Base-by-base conservation (phyloP, 2,797 vertebrate genomes). In the Neosilurus mollespiculum region DNA sequence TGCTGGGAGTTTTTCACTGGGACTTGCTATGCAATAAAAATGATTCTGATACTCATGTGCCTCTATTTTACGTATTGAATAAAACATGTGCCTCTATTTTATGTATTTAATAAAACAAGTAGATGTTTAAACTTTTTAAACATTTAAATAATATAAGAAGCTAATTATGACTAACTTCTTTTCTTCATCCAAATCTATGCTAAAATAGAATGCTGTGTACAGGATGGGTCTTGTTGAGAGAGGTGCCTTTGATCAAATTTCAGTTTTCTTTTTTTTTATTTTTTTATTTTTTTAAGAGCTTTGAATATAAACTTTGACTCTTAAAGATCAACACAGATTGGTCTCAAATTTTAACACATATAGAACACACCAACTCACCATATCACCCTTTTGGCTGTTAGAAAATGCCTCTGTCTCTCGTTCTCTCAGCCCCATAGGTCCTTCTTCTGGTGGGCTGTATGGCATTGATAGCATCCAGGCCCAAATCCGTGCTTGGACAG, bases 391-490 rank as follows among this genome's bases (percentile, higher is more conserved):
- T 51, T 73, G 73, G 53, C 89, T 93, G 66, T 82, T 62, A 3
- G 81, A 70, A 10, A 87, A 75, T 53, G 70, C 0, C 56, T 88
- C 87, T 51, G 59, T 78, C 16, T 85, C 85, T 4, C 80, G 86
- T 30, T 93, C 92, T 85, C 84, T 86, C 0, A 87, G 85, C 1
- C 86, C 83, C 73, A 89, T 89, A 0, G 85, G 86, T 76, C 90
- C 92, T 18, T 94, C 92, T 84, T 94, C 91, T 1, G 94, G 92
- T 2, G 92, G 91, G 53, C 90, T 92, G 86, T 95, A 93, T 0
- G 94, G 95, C 93, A 95, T 94, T 84, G 94, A 94, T 75, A 95
- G 93, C 93, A 95, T 93, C 95, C 95, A 95, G 85, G 94, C 95
- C 95, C 95, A 95, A 51, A 95, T 95, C 16, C 88, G 91, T 71